Evolutionary conservation across 2,113 vertebrate genomes (phyloP).

Genomic region (Drymodes brunneopygia): DNA sequence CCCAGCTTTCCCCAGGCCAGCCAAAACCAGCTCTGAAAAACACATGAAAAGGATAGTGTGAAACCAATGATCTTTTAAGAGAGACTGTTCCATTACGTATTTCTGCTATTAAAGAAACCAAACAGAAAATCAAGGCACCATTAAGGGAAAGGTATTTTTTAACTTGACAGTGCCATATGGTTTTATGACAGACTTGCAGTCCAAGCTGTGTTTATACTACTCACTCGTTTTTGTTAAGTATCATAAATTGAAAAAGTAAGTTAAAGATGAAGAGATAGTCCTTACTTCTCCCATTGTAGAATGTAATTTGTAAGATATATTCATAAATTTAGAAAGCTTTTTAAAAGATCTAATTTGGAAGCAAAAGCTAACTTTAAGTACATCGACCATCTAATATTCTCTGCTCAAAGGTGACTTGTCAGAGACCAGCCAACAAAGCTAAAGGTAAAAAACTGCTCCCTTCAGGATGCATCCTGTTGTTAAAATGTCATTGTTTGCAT

Average conservation of each 20-base stretch:
- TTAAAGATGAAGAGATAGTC: not conserved
- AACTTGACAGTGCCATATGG: not conserved
- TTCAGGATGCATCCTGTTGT: not conserved
- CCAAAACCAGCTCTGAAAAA: not conserved
- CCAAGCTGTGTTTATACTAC: not conserved
- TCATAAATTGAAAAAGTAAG: not conserved
- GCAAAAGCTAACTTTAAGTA: not conserved
- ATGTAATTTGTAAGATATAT: not conserved
- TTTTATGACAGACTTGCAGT: not conserved
- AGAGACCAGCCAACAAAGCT: not conserved
- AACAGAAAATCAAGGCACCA: not conserved
- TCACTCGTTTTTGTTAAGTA: not conserved
- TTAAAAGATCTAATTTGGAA: not conserved
- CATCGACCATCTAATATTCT: not conserved
- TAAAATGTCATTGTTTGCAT: slow-evolving; percentile 16
- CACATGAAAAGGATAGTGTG: not conserved
- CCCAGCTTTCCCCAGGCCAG: not conserved
- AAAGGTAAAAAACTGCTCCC: not conserved
- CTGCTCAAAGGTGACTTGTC: not conserved
- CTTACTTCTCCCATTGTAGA: not conserved
- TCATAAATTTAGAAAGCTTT: not conserved
- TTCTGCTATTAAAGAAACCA: not conserved
- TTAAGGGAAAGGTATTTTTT: not conserved
- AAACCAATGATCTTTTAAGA: not conserved
- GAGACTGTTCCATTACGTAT: not conserved